phyloP scores from a whole-genome alignment of 1,140 invertebrate species.

The Ceratoteleas bidentatus region DNA sequence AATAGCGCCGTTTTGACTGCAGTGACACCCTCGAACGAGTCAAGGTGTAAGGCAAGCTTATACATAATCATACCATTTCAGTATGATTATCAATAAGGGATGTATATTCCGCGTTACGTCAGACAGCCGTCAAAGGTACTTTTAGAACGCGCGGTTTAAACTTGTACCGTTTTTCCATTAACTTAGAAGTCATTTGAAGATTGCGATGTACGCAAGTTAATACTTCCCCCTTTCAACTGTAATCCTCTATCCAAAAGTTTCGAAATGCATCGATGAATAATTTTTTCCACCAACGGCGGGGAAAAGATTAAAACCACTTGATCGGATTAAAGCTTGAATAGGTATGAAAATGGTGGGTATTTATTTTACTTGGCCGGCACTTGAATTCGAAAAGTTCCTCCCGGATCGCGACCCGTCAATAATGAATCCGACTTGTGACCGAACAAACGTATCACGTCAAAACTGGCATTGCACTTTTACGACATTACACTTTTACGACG shows the following conservation, averaged over 20 bases:
- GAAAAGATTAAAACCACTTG: neutral
- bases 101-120: neutral
- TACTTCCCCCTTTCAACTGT: conserved; percentile 9
- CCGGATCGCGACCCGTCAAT: conserved; percentile 9
- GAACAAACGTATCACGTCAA: neutral
- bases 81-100: neutral
- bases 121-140: neutral
- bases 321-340: neutral
- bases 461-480: conserved; percentile 2
- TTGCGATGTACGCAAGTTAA: neutral
- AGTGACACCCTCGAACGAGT: neutral
- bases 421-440: conserved; percentile 3
- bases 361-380: neutral
- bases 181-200: conserved; percentile 6
- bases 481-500: neutral
- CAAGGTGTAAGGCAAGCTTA: too few relatives aligned
- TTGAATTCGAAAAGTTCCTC: neutral
- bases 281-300: conserved; percentile 26
- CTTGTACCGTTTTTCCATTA: conserved; percentile 17
- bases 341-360: conserved; percentile 13
- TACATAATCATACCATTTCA: too few relatives aligned
- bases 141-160: conserved; percentile 7
- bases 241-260: conserved; percentile 7
- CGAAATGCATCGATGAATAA: conserved; percentile 28
- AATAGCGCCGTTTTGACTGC: conserved; percentile 4